These are phyloP conservation scores for Heliocidaris tuberculata DNA, from an alignment of 35 echinoderm and acorn worm genomes.

Conservation along the genomic window DNA sequence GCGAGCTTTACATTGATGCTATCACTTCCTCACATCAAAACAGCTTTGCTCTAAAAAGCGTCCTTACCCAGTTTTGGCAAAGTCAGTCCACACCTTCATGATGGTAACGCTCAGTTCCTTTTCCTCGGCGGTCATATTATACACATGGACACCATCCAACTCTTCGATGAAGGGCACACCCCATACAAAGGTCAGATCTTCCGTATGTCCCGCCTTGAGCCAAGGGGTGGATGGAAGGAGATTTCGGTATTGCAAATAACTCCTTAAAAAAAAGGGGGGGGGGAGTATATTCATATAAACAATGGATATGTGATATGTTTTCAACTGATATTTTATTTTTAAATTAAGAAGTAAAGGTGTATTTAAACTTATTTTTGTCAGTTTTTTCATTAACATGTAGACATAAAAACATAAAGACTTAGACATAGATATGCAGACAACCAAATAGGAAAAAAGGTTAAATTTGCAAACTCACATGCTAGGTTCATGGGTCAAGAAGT, in stretches of 20 bases:
- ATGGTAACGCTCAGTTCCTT: slow-evolving; percentile 54
- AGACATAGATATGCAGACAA: too few species aligned
- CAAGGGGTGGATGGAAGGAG: slow-evolving; percentile 54
- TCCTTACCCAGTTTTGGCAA: slow-evolving; percentile 77
- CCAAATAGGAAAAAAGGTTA: too few species aligned
- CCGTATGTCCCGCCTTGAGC: slow-evolving; percentile 67
- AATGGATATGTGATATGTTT: too few species aligned
- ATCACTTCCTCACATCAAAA: not conserved
- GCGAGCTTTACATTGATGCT: not conserved
- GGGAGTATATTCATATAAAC: too few species aligned
- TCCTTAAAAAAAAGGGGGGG: not conserved
- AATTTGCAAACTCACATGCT: slow-evolving; percentile 41
- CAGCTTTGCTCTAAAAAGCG: not conserved
- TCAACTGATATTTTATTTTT: too few species aligned
- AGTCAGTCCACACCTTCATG: slow-evolving; percentile 82
- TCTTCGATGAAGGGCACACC: slow-evolving; percentile 57
- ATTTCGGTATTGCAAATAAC: slow-evolving; percentile 31
- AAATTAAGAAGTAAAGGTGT: too few species aligned
- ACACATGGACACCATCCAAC: slow-evolving; percentile 7
- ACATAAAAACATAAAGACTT: too few species aligned
- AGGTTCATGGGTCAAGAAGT: slow-evolving; percentile 76
- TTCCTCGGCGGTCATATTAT: slow-evolving; percentile 50
- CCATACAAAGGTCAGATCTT: slow-evolving; percentile 80
- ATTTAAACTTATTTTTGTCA: too few species aligned
- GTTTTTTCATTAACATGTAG: too few species aligned